Evolutionary conservation across 2,113 vertebrate species (phyloP).

Genomic region (Thalassoma bifasciatum): DNA sequence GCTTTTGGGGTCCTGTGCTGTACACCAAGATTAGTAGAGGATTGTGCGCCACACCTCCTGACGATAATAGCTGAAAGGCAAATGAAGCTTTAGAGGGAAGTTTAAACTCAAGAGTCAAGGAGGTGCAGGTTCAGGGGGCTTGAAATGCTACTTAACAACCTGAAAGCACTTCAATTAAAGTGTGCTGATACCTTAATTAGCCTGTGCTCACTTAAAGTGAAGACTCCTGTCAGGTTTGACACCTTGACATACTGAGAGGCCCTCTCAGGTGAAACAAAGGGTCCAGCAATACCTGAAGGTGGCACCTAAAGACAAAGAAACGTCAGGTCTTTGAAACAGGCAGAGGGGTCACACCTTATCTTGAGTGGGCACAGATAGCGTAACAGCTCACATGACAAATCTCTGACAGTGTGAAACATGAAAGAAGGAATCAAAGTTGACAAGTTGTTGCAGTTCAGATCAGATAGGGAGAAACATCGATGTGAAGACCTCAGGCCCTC

Average conservation of each 20-base stretch:
- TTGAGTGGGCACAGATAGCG: background rate
- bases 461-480: constrained; percentile 53
- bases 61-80: too few species aligned
- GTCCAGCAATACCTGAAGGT: background rate
- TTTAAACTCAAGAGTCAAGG: background rate
- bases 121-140: background rate
- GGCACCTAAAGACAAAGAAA: background rate
- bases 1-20: too few species aligned
- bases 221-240: background rate
- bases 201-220: background rate
- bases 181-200: background rate
- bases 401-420: constrained; percentile 44
- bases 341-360: constrained; percentile 9
- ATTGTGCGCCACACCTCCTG: too few species aligned
- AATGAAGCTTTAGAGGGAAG: too few species aligned
- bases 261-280: background rate
- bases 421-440: constrained; percentile 48
- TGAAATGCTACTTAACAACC: background rate
- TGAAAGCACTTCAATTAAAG: background rate
- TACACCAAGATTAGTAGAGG: too few species aligned
- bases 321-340: background rate
- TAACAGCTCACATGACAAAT: constrained; percentile 27
- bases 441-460: constrained; percentile 56
- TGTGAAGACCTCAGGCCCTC: constrained; percentile 48
- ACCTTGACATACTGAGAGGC: background rate